These are phyloP conservation scores for Sebastes matsubarae DNA, from an alignment of 2,797 vertebrate genomes.

Conservation along the genomic window DNA sequence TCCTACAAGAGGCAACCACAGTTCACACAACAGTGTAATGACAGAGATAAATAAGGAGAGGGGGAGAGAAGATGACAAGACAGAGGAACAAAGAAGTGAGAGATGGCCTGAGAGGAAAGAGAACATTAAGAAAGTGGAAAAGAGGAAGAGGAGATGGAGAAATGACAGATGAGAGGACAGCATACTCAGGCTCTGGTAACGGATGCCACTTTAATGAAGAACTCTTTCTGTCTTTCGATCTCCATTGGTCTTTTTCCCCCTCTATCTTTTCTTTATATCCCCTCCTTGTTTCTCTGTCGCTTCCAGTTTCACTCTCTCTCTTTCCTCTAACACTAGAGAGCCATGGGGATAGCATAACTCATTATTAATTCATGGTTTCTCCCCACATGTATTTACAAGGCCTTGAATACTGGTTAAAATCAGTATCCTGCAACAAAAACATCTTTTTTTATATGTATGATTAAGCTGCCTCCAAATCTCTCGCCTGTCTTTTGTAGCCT, in stretches of 20 bases:
- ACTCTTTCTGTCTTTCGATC: conserved; percentile 20
- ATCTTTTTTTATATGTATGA: conserved; percentile 37
- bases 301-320: conserved; percentile 13
- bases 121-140: background rate
- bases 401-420: conserved; percentile 44
- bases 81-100: background rate
- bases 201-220: conserved; percentile 54
- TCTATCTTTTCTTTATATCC: conserved; percentile 31
- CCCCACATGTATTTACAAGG: conserved; percentile 52
- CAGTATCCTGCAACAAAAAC: conserved; percentile 33
- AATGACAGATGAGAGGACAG: conserved; percentile 46
- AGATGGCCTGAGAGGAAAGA: conserved; percentile 14
- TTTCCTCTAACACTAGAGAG: conserved; percentile 26
- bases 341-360: conserved; percentile 44
- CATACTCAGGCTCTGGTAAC: conserved; percentile 37
- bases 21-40: conserved; percentile 43
- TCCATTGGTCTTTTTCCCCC: conserved; percentile 13
- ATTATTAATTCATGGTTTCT: conserved; percentile 66
- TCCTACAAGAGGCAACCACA: conserved; percentile 28
- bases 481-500: background rate
- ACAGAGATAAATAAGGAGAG: conserved; percentile 45
- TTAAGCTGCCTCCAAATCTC: conserved; percentile 7
- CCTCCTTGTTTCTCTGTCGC: conserved; percentile 7
- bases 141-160: background rate
- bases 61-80: background rate